Evolutionary conservation across 2,888 invertebrate genomes (phyloP), one percentile per base, ranked within the genome.

Genomic region (Drymonia ruficornis): DNA sequence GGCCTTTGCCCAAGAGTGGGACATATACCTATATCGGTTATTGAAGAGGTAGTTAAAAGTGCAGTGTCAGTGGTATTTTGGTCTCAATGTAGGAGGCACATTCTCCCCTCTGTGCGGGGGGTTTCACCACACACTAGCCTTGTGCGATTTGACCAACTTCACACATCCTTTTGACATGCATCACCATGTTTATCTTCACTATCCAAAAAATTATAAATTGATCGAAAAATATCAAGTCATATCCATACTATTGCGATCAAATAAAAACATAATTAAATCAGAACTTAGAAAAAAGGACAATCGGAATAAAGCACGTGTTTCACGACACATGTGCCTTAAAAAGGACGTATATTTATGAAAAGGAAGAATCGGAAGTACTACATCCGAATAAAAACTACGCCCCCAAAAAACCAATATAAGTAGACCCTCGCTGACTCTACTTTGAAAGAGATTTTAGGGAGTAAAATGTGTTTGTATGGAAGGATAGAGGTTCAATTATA

Each of bases 301-400:
- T 66, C 65, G 59, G 54, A 44, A 47, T 51, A 58, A 48, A 34
- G 81, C 80, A 80, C 81, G 80, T 80, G 80, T 76, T 70, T 48
- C 44, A 50, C 48, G 59, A 58, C 76, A 78, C 78, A 78, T 76
- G 76, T 69, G 74, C 61, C 68, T 61, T 67, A 65, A 70, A 56
- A 76, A 71, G 67, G 61, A 67, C 66, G 54, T 57, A 70, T 67
- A 69, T 69, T 60, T 61, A 68, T 79, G 65, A 73, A 78, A 78
- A 75, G 72, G 79, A 74, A 59, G 78, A 75, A 80, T 79, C 79
- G 79, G 79, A 80, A 80, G 65, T 74, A 52, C 61, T 45, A 63
- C 65, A 66, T 70, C 66, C 63, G 56, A 60, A 56, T 55, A 57
- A 16, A 55, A 54, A 42, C 48, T 52, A 66, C 65, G 54, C 72